Evolutionary conservation across 2,113 vertebrate species (phyloP), one percentile per base, ranked within the genome.

Genomic region (Boleophthalmus pectinirostris): DNA sequence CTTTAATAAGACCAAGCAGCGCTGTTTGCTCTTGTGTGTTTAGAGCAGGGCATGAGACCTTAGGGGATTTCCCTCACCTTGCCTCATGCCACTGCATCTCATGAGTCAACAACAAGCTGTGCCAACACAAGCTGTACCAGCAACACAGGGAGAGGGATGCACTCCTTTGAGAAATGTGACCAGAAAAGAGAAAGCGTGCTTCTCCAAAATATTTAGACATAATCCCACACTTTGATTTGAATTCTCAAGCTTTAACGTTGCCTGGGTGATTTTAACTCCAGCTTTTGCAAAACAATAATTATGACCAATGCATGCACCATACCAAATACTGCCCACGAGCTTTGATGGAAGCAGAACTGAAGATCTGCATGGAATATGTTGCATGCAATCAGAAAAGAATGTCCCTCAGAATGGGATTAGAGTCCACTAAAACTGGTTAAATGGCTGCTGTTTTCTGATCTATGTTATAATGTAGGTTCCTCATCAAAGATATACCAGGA

Each of bases 281-380:
- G 73, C 77, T 82, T 83, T 66, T 74, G 77, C 84, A 86, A 91
- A 91, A 89, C 85, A 90, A 81, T 90, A 86, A 89, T 90, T 88
- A 90, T 84, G 74, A 83, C 67, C 25, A 84, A 81, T 56, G 72
- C 73, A 86, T 79, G 72, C 82, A 87, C 81, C 81, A 80, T 54
- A 85, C 83, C 84, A 85, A 78, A 74, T 82, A 85, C 72, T 51
- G 80, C 83, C 80, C 78, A 47, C 60, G 68, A 88, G 82, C 81
- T 80, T 67, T 75, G 78, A 78, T 82, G 14, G 57, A 83, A 74
- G 84, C 70, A 20, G 14, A 83, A 78, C 74, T 86, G 77, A 79
- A 71, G 85, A 70, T 66, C 81, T 70, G 70, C 72, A 69, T 75
- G 63, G 79, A 76, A 85, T 81, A 77, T 72, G 69, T 45, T 54